Evolutionary conservation across 2,888 invertebrate genomes (phyloP).

Genomic region (Smittia aterrima): DNA sequence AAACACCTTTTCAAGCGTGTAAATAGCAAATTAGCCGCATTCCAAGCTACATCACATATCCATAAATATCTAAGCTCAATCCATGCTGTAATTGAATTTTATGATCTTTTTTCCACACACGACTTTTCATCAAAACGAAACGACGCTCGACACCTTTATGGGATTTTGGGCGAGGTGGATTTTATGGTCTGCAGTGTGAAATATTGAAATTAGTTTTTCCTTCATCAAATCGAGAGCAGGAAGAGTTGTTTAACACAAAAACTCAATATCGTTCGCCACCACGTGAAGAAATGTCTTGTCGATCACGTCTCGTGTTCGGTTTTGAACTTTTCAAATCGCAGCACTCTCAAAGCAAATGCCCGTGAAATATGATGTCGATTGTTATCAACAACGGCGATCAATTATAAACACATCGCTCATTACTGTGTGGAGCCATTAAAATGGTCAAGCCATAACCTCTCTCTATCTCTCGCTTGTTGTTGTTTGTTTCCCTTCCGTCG

Average conservation of each 20-base stretch:
- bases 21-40: constrained; percentile 34
- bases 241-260: background rate
- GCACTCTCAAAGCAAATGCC: background rate
- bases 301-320: background rate
- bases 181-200: constrained; percentile 7
- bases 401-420: constrained; percentile 26
- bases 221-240: background rate
- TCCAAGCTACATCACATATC: constrained; percentile 25
- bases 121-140: constrained; percentile 24
- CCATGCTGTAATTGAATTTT: constrained; percentile 36
- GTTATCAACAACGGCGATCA: constrained; percentile 1
- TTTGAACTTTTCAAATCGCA: background rate
- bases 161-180: background rate
- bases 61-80: constrained; percentile 13
- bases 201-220: constrained; percentile 13
- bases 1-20: constrained; percentile 30
- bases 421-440: constrained; percentile 3
- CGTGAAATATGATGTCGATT: background rate
- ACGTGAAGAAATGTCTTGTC: background rate
- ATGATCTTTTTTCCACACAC: constrained; percentile 36
- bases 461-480: background rate
- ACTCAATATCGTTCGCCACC: too few species aligned
- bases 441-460: background rate
- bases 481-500: background rate
- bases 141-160: background rate